A percentile compares a stretch with the other conserved stretches of the same genome.
phyloP scores from a whole-genome alignment of 64 coral and sea anemone genomes.

The Acropora yongei region DNA sequence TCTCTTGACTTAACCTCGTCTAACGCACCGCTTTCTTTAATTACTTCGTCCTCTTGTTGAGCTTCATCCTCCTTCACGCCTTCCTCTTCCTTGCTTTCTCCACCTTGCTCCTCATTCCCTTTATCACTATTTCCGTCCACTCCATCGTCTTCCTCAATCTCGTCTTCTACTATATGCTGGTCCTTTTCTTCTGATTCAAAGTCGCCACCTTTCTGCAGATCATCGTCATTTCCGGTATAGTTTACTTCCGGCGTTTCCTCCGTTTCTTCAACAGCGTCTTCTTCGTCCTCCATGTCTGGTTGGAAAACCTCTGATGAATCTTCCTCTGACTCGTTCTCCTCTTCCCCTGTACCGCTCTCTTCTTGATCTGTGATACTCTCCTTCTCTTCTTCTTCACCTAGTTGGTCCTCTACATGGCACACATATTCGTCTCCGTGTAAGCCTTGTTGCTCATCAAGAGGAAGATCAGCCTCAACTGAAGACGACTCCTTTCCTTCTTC shows the following conservation, averaged over 20 bases:
- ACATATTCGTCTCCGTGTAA: neutral
- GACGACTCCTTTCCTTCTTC: conserved; percentile 11
- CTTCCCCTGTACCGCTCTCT: neutral
- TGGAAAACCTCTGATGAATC: neutral
- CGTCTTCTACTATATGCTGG: too few relatives aligned
- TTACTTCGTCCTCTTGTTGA: neutral
- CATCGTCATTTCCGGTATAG: too few relatives aligned
- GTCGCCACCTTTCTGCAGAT: neutral
- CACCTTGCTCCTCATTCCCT: neutral
- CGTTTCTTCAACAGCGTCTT: neutral
- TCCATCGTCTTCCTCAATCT: neutral
- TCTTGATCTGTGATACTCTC: neutral
- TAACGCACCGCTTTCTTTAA: neutral
- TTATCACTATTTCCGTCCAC: neutral
- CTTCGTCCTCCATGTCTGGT: neutral
- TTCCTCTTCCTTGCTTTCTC: neutral
- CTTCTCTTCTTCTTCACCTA: neutral
- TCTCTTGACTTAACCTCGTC: neutral
- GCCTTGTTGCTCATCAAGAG: neutral
- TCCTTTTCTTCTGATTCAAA: neutral
- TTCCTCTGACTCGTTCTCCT: neutral
- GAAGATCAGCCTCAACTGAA: neutral
- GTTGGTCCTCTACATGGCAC: neutral
- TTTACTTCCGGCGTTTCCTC: neutral
- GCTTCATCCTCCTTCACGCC: neutral